Evolutionary conservation across 1,140 invertebrate species (phyloP), one percentile per base, ranked within the genome.

Genomic region (Melipona quadrifasciata): DNA sequence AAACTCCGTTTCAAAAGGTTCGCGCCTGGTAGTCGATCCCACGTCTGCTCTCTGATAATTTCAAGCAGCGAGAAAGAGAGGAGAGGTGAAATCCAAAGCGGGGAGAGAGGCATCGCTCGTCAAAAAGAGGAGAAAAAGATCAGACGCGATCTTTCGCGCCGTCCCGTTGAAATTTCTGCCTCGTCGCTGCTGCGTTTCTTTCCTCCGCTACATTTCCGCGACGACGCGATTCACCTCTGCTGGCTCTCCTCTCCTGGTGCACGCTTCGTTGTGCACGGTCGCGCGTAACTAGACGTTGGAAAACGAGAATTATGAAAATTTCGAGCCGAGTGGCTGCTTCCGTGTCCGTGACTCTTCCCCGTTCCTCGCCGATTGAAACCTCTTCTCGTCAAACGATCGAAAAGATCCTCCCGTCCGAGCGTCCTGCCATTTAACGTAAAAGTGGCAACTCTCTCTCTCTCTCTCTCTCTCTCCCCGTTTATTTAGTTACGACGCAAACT

Each of bases 121-220:
- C 24, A 53, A 68, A 0, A 39, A 6, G 5, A 39, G 5, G 8
- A 47, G 39, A 47, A 47, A 80, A 67, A 68, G 71, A 57, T 58
- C 78, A 80, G 65, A 55, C 78, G 67, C 21, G 31, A 68, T 34
- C 51, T 57, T 21, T 70, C 14, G 77, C 14, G n/a, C 47, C 11
- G 39, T 47, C 55, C 53, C 51, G 77, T 39, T 57, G 31, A n/a
- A 83, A 79, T 83, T 87, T 82, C 86, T 70, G 27, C 58, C 51
- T 80, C 34, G 72, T 27, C 34, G 73, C 39, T 55, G 53, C 64
- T 55, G 53, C 64, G 73, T 75, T 77, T 65, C 74, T 82, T 77
- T 21, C 39, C 58, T 14, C 11, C 53, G 72, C 64, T 82, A 21
- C 17, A 72, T 53, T 27, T 57, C 34, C n/a, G n/a, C n/a, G n/a